Conservation (phyloP, 2,797 vertebrate species). For the Paratrypauchen microcephalus region DNA sequence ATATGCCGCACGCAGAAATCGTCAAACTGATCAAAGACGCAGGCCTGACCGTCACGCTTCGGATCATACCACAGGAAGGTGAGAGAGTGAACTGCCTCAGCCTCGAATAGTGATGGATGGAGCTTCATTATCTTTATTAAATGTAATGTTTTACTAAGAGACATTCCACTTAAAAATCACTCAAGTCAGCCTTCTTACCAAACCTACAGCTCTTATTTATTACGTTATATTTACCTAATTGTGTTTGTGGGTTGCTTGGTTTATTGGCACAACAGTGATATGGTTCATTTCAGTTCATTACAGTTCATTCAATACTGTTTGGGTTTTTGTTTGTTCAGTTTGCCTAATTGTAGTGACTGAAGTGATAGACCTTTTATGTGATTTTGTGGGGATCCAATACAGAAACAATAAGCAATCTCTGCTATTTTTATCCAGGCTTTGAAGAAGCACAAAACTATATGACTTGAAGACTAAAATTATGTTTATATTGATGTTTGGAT, state of each 20-base stretch:
- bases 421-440: background rate
- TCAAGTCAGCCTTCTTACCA: background rate
- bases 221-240: background rate
- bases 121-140: constrained; percentile 7
- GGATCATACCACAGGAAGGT: constrained; percentile 98
- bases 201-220: background rate
- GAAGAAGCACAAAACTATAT: background rate
- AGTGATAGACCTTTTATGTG: background rate
- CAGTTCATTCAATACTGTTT: background rate
- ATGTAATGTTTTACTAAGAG: constrained; percentile 17
- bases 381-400: too few species aligned
- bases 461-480: background rate
- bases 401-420: background rate
- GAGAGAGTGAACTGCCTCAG: constrained; percentile 58
- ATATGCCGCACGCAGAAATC: constrained; percentile 97
- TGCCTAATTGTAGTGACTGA: background rate
- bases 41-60: constrained; percentile 94
- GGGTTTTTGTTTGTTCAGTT: background rate
- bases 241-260: background rate
- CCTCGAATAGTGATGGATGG: constrained; percentile 24
- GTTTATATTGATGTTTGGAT: constrained; percentile 1
- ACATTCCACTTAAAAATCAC: background rate
- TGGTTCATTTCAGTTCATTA: background rate
- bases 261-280: background rate
- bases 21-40: constrained; percentile 99